Evolutionary conservation across 2,888 invertebrate species (phyloP), one percentile per base, ranked within the genome.

Genomic region (Syritta pipiens): DNA sequence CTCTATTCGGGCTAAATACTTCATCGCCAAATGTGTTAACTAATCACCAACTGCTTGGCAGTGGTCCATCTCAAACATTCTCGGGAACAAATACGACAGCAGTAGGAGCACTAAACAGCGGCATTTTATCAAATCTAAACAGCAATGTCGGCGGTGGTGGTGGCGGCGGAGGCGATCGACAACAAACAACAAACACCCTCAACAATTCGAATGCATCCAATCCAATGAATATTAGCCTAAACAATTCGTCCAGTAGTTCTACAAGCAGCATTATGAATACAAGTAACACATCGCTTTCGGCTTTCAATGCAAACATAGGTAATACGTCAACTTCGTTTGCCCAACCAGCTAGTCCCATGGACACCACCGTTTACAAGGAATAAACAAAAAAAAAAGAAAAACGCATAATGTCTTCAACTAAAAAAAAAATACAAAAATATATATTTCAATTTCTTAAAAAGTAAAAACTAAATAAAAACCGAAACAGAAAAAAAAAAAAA

Each of bases 281-380:
- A 69, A 86, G 85, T 82, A 88, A 85, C 83, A 85, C 87, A 46
- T 86, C 86, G 57, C 83, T 85, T 35, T 86, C 88, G 75, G 86
- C 88, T 49, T 87, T 86, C 68, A 85, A 86, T 82, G 85, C 88
- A 81, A 86, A 87, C 40, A 87, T 86, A 77, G 83, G 85, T 69
- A 87, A 83, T 81, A 84, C 85, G 20, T 83, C 85, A 44, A 84
- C 84, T 76, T 85, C 86, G 28, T 89, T 90, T 79, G 86, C 89
- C 55, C 93, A 91, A 88, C 93, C 93, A 77, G 92, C 93, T 87
- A 93, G 93, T 90, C 93, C 94, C 53, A 94, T 93, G 93, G 94
- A 94, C 89, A 93, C 93, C 62, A 93, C 93, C 75, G 86, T 89
- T 75, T 91, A 90, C 83, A 92, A 91, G 86, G 92, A 92, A 85